Evolutionary conservation across 2,888 invertebrate genomes (phyloP), one percentile per base, ranked within the genome.

Genomic region (Nasonovia ribisnigri): DNA sequence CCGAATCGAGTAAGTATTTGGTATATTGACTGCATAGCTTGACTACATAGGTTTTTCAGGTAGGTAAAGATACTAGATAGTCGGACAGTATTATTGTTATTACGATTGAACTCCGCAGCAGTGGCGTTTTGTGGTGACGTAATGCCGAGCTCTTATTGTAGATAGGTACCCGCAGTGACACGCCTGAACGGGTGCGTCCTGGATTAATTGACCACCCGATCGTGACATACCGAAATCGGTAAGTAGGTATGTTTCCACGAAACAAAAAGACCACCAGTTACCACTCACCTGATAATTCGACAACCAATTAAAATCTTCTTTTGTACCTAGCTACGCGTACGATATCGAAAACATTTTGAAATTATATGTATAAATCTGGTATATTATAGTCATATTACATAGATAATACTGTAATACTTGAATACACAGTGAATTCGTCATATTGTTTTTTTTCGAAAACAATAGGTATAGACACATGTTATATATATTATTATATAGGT

Each of bases 141-240:
- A 90, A 92, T 84, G 8, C 67, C 42, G 20, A 54, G 3, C 77
- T 77, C 20, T 77, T 54, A 43, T 24, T 20, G n/a, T 91, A 84
- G 43, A 84, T 84, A 90, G 51, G 48, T 88, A 84, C 51, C 92
- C 36, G 8, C 77, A 93, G 90, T 90, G 90, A 93, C 86, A 93
- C 93, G 90, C 54, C 43, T 84, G 90, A 84, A 60, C 29, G 84
- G 36, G 54, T 93, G 86, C 84, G 93, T 93, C 84, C 84, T 93
- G 93, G 57, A 90, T 89, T 90, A 42, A 67, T 92, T 92, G 92
- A 92, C 92, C 87, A 67, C 67, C 87, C 87, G 92, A 88, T 92
- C 90, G 89, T 93, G 92, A 92, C 92, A 77, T 46, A 89, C 88
- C 48, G 36, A 88, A 92, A 92, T 87, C 57, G 57, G 8, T 87